phyloP scores from a whole-genome alignment of 2,888 invertebrate genomes.

The Nephrocerus scutellatus region DNA sequence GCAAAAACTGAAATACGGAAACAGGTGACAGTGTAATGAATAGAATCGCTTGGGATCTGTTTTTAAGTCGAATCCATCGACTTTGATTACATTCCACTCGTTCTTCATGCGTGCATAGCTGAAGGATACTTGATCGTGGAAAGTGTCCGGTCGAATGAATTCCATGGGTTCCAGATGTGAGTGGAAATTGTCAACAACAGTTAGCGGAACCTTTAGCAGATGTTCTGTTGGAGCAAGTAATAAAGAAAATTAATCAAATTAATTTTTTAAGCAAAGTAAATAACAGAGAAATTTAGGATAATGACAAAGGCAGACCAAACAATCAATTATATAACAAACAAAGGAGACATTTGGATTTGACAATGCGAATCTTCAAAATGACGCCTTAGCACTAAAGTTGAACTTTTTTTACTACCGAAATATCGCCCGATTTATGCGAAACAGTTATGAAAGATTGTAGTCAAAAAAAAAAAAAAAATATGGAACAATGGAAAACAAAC shows the following conservation, averaged over 20 bases:
- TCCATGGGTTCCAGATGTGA: conserved; percentile 93
- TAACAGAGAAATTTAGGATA: neutral
- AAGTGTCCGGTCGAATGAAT: conserved; percentile 68
- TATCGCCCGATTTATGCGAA: too few species aligned
- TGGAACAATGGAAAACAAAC: too few species aligned
- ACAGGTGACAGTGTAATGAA: conserved; percentile 83
- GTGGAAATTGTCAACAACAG: conserved; percentile 84
- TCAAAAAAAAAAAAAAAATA: too few species aligned
- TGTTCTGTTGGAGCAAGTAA: conserved; percentile 54
- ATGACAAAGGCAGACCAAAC: neutral
- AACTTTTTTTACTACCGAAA: too few species aligned
- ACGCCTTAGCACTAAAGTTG: too few species aligned
- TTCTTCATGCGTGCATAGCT: conserved; percentile 74
- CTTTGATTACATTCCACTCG: conserved; percentile 78
- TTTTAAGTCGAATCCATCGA: conserved; percentile 73
- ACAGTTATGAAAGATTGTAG: too few species aligned
- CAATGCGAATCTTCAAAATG: too few species aligned
- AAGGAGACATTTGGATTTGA: too few species aligned
- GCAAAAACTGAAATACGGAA: conserved; percentile 77
- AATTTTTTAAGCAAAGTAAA: conserved; percentile 2
- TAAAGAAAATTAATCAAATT: conserved; percentile 2
- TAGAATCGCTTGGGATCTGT: conserved; percentile 83
- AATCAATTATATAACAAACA: neutral
- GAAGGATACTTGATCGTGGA: conserved; percentile 82
- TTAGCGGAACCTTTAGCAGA: conserved; percentile 74